Evolutionary conservation across 2,888 invertebrate genomes (phyloP).

Genomic region (Heliconius aoede): DNA sequence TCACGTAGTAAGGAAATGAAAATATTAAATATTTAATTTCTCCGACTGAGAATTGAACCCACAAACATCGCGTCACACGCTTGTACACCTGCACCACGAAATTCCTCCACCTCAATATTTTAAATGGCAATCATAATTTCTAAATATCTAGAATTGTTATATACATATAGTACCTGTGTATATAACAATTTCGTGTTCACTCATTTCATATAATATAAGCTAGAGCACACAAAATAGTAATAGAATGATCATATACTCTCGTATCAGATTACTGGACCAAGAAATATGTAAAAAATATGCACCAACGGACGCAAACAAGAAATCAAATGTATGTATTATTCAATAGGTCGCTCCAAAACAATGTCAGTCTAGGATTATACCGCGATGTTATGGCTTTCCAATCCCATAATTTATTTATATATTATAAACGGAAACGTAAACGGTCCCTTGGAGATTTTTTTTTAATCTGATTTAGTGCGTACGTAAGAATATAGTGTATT

Average conservation of each 20-base stretch:
- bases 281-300: slow-evolving; percentile 77
- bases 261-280: slow-evolving; percentile 37
- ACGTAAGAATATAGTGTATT: background rate
- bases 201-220: slow-evolving; percentile 28
- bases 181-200: too few species aligned
- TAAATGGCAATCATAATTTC: too few species aligned
- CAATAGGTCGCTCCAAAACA: slow-evolving; percentile 70
- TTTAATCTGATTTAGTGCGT: background rate
- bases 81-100: too few species aligned
- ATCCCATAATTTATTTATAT: slow-evolving; percentile 45
- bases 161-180: too few species aligned
- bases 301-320: slow-evolving; percentile 70
- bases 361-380: slow-evolving; percentile 58
- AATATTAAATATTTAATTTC: too few species aligned
- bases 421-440: slow-evolving; percentile 26
- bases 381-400: slow-evolving; percentile 47
- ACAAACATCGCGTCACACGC: too few species aligned
- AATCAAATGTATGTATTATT: slow-evolving; percentile 78
- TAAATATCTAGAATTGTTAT: background rate
- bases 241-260: slow-evolving; percentile 42
- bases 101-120: too few species aligned
- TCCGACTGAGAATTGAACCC: too few species aligned
- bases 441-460: slow-evolving; percentile 5
- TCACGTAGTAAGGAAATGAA: too few species aligned
- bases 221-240: slow-evolving; percentile 33